Base-by-base conservation (phyloP, 2,888 invertebrate genomes). In the Nebria brevicollis region DNA sequence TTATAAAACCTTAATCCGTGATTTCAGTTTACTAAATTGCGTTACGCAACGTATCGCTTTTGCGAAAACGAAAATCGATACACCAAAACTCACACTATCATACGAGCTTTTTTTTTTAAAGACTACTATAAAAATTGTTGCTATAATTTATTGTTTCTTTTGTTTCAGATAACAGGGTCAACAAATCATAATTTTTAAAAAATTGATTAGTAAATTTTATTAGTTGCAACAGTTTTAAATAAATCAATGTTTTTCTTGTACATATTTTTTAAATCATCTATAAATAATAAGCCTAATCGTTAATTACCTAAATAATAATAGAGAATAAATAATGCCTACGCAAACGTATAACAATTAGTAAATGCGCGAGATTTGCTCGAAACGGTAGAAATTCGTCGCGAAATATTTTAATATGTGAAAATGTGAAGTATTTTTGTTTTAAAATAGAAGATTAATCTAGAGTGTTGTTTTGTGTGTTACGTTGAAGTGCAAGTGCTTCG, bases 401-500 rank as follows among this genome's bases (percentile, higher is more conserved):
- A 8, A 54, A 54, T 54, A 54, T 54, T 54, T 54, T 54, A 54
- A 54, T 54, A 54, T 54, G 68, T 79, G 20, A 81, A 75, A 78
- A 82, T 82, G 77, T 82, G 77, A 77, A 72, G 20, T 73, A 43
- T 54, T 54, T 54, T 54, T 2, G n/a, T n/a, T 54, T 54, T 13
- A 54, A 54, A 54, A 54, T 54, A 54, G 54, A 8, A 13, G 13
- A 13, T 7, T 11, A 43, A 75, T 68, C 25, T 42, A 72, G 66
- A 70, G 43, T 68, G 72, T 41, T 73, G 42, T 76, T 79, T 64
- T 66, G 15, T 66, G 41, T 74, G 73, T 25, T 68, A 26, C 13
- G 10, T n/a, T 65, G 81, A 66, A 26, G 15, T 34, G 66, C 25
- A 34, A 82, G 78, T 82, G 73, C 25, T 66, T 75, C 42, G 66